phyloP scores from a whole-genome alignment of 2,888 invertebrate species.

The Hofmannophila pseudospretella region DNA sequence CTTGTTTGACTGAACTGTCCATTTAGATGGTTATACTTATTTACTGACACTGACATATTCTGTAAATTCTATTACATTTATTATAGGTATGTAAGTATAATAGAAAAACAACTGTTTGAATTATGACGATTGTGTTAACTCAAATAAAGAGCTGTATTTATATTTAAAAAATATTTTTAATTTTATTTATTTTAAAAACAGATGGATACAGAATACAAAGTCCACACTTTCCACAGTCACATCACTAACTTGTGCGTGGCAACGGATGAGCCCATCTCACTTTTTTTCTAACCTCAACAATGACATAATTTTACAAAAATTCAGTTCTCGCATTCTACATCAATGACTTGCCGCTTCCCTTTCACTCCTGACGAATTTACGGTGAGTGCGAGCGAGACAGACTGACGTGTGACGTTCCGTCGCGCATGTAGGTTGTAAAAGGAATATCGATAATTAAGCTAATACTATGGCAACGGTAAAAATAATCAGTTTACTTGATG shows the following conservation, averaged over 20 bases:
- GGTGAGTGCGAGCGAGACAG: conserved; percentile 15
- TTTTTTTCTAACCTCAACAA: conserved; percentile 30
- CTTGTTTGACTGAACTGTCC: no score
- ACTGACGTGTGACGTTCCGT: conserved; percentile 9
- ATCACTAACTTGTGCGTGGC: conserved; percentile 14
- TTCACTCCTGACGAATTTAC: conserved; percentile 10
- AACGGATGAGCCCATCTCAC: conserved; percentile 27
- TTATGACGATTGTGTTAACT: no score
- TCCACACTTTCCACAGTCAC: conserved; percentile 14
- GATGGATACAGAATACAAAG: no score
- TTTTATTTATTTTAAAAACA: no score
- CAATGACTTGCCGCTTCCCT: conserved; percentile 4
- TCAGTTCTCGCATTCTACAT: conserved; percentile 6
- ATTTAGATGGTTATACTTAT: no score
- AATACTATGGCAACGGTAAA: conserved; percentile 48
- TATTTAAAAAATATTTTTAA: no score
- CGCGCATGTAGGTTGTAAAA: conserved; percentile 19
- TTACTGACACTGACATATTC: no score
- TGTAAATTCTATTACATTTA: no score
- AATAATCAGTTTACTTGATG: conserved; percentile 28
- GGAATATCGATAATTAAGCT: conserved; percentile 28
- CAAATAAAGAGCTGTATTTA: no score
- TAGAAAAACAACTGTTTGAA: no score
- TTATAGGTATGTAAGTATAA: no score
- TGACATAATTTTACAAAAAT: conserved; percentile 47